Evolutionary conservation across 2,113 vertebrate species (phyloP).

Genomic region (Equus quagga): DNA sequence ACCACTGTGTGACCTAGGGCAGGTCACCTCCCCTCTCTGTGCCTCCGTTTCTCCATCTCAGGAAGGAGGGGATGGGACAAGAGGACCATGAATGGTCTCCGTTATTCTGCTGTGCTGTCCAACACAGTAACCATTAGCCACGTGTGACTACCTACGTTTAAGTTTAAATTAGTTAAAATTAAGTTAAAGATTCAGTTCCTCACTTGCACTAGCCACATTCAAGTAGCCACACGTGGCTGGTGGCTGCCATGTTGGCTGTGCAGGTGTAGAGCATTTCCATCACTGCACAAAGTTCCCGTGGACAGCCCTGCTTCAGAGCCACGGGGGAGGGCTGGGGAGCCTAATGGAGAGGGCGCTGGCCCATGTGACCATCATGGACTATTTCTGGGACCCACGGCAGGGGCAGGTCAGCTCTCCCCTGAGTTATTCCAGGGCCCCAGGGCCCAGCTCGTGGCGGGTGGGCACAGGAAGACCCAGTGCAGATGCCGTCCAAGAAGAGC

Average conservation of each 20-base stretch:
- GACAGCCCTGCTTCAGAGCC: not conserved
- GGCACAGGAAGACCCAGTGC: too few species aligned
- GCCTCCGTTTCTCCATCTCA: not conserved
- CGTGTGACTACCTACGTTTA: not conserved
- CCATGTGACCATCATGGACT: not conserved
- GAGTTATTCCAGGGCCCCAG: not conserved
- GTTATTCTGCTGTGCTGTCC: not conserved
- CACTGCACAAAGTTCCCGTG: not conserved
- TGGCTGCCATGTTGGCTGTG: not conserved
- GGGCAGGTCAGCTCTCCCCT: not conserved
- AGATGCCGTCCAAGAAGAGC: not conserved
- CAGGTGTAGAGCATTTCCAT: accelerated
- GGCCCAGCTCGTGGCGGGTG: not conserved
- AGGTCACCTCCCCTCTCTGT: not conserved
- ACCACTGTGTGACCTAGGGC: not conserved
- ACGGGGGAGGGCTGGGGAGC: not conserved
- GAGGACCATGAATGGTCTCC: not conserved
- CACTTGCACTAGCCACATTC: not conserved
- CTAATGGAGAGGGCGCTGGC: not conserved
- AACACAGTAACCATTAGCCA: not conserved
- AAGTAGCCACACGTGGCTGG: not conserved
- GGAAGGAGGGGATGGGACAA: not conserved
- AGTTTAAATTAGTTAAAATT: not conserved
- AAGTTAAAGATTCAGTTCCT: not conserved
- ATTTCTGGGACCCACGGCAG: not conserved